Percentiles rank a stretch among this genome's conserved stretches.
phyloP scores from a whole-genome alignment of 1,140 invertebrate genomes.

The Acromyrmex heyeri region DNA sequence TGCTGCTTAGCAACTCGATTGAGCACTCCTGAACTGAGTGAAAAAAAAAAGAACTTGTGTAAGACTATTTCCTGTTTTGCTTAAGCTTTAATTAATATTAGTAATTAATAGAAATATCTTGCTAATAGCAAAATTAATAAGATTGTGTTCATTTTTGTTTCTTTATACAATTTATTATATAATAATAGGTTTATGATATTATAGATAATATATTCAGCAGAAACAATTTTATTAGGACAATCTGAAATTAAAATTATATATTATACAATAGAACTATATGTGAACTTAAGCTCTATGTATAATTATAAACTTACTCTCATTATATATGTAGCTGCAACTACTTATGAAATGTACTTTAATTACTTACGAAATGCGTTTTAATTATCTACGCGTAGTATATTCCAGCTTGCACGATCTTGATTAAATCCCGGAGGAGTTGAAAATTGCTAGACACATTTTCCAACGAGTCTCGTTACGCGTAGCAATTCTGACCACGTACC shows the following conservation, averaged over 20 bases:
- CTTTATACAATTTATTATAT: background rate
- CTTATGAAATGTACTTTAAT: constrained; percentile 36
- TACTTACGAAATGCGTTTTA: constrained; percentile 26
- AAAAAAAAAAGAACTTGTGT: background rate
- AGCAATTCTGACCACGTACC: constrained; percentile 1
- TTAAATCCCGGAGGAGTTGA: background rate
- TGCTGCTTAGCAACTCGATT: background rate
- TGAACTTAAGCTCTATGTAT: background rate
- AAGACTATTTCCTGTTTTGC: background rate
- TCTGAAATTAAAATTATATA: constrained; percentile 7
- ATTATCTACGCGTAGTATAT: constrained; percentile 18
- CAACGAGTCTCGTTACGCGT: constrained; percentile 17
- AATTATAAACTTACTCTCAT: constrained; percentile 33
- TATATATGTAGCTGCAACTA: background rate
- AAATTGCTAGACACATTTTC: constrained; percentile 45
- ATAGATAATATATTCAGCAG: background rate
- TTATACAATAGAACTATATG: background rate
- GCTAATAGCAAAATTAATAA: background rate
- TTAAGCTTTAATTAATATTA: constrained; percentile 21
- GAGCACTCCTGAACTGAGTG: background rate
- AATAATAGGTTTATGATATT: background rate
- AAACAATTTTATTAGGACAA: constrained; percentile 18
- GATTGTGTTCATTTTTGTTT: background rate
- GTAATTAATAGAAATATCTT: background rate
- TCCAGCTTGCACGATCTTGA: background rate